Evolutionary conservation across 2,888 invertebrate genomes (phyloP).

Genomic region (Drosophila kanekoi): DNA sequence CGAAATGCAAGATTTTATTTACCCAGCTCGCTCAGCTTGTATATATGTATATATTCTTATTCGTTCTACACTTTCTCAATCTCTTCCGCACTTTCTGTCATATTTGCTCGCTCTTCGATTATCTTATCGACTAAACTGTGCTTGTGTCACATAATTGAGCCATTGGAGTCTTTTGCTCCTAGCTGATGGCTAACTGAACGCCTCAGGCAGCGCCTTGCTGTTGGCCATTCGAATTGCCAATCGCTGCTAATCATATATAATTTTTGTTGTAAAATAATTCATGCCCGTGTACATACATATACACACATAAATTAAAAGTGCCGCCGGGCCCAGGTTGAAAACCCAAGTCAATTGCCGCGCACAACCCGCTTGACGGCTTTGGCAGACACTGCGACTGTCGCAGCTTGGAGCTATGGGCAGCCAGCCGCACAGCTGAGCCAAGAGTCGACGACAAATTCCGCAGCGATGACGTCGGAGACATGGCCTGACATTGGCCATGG

Average conservation of each 20-base stretch:
- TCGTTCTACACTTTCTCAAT: no score
- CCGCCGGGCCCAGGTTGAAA: constrained; percentile 25
- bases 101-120: not conserved
- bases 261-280: constrained; percentile 47
- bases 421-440: constrained; percentile 35
- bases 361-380: constrained; percentile 73
- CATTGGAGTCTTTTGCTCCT: constrained; percentile 13
- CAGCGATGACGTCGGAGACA: constrained; percentile 69
- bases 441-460: constrained; percentile 58
- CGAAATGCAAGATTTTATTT: not conserved
- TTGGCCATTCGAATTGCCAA: constrained; percentile 22
- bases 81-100: not conserved
- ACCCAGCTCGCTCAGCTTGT: no score
- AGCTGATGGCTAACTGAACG: constrained; percentile 5
- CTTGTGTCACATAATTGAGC: constrained; percentile 43
- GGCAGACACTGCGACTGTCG: constrained; percentile 63
- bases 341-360: constrained; percentile 35
- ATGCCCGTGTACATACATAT: constrained; percentile 38
- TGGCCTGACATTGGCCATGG: constrained; percentile 65
- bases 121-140: not conserved
- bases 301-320: constrained; percentile 54
- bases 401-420: constrained; percentile 9
- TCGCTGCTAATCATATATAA: constrained; percentile 65
- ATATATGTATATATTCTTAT: no score
- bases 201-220: constrained; percentile 11